phyloP scores from a whole-genome alignment of 1,140 invertebrate species.

The Eurosta solidaginis region DNA sequence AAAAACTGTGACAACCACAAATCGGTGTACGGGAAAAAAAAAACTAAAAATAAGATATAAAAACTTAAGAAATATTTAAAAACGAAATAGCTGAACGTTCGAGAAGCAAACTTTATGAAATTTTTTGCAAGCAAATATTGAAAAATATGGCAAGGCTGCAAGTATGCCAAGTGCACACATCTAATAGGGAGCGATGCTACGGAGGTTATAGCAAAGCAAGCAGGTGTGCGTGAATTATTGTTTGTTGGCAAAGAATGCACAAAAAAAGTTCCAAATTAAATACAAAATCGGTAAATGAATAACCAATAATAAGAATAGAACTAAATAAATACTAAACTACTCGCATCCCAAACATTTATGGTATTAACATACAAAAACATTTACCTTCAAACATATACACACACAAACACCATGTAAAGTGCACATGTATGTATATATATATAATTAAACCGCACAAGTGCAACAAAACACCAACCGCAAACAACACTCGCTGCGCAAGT shows the following conservation, averaged over 20 bases:
- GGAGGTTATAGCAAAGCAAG: neutral
- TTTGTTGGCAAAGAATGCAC: too few relatives aligned
- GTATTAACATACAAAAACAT: neutral
- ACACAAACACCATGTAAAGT: neutral
- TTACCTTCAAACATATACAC: neutral
- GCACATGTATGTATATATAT: neutral
- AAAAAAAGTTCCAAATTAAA: too few relatives aligned
- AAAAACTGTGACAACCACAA: neutral
- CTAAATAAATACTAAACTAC: neutral
- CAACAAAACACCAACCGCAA: neutral
- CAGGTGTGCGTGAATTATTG: neutral
- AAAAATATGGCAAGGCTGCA: neutral
- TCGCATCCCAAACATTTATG: neutral
- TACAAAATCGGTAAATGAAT: too few relatives aligned
- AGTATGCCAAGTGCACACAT: neutral
- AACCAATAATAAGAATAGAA: too few relatives aligned
- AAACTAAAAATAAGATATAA: neutral
- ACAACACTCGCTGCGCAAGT: neutral
- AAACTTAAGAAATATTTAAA: neutral
- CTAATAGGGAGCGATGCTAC: neutral
- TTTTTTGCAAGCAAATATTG: neutral
- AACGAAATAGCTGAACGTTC: neutral
- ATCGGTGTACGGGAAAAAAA: neutral
- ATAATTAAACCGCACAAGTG: neutral
- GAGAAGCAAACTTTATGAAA: neutral